Conservation (phyloP, 2,113 vertebrate species). For the Rhynchopsitta pachyrhyncha region DNA sequence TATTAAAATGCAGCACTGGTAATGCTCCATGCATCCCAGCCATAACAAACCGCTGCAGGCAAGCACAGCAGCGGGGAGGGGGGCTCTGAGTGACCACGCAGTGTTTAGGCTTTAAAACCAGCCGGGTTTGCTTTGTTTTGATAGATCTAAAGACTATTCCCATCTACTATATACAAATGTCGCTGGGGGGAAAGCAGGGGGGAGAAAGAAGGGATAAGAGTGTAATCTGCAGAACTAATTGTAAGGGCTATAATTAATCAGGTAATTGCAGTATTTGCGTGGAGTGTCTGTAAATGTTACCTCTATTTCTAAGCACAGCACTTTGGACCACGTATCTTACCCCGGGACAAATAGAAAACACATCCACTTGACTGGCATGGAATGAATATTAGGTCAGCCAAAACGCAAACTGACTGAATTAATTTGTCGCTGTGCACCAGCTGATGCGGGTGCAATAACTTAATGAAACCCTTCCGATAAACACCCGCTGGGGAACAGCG, state of each 20-base stretch:
- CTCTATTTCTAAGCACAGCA: conserved; percentile 11
- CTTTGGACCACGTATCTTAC: conserved; percentile 56
- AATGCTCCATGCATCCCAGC: conserved; percentile 10
- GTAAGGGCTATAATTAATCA: conserved; percentile 57
- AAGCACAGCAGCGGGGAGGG: background rate
- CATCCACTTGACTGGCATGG: conserved; percentile 29
- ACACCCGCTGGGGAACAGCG: background rate
- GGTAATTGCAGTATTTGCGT: conserved; percentile 65
- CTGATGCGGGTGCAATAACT: conserved; percentile 17
- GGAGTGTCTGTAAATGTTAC: conserved; percentile 30
- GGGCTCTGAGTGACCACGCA: background rate
- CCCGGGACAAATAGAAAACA: conserved; percentile 39
- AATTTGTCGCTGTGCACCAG: conserved; percentile 45
- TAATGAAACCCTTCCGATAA: conserved; percentile 58
- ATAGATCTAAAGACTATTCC: background rate
- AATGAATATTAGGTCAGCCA: conserved; percentile 60
- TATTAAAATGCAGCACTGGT: conserved; percentile 11
- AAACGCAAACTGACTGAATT: conserved; percentile 50
- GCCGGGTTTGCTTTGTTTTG: background rate
- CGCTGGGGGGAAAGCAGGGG: background rate
- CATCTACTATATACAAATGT: background rate
- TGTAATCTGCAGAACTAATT: conserved; percentile 21
- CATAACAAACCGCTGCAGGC: background rate
- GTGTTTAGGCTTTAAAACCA: conserved; percentile 2
- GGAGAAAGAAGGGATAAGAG: background rate